phyloP scores from a whole-genome alignment of 2,888 invertebrate genomes.

The Dilophus febrilis region DNA sequence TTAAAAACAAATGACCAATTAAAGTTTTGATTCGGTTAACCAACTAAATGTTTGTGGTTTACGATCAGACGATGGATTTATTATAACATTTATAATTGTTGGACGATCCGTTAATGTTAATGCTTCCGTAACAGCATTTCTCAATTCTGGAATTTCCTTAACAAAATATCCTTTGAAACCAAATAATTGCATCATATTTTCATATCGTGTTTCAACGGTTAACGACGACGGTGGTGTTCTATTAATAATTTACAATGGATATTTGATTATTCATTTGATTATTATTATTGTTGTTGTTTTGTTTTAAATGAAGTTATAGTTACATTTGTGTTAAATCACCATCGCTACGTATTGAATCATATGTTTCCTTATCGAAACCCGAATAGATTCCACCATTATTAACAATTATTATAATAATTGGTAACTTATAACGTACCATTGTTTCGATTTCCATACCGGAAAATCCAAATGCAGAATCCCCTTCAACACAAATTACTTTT shows the following conservation, averaged over 20 bases:
- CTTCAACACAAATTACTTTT: slow-evolving; percentile 83
- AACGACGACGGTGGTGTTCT: slow-evolving; percentile 77
- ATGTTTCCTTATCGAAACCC: slow-evolving; percentile 64
- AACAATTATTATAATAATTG: slow-evolving; percentile 75
- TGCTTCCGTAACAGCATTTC: slow-evolving; percentile 47
- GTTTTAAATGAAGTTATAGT: too few species aligned
- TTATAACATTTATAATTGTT: slow-evolving; percentile 78
- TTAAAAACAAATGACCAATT: too few species aligned
- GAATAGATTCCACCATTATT: slow-evolving; percentile 93
- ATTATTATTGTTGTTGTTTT: slow-evolving; percentile 3
- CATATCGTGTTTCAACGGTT: slow-evolving; percentile 65
- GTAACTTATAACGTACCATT: slow-evolving; percentile 83
- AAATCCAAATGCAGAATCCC: slow-evolving; percentile 96
- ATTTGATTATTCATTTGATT: slow-evolving; percentile 5
- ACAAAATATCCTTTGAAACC: slow-evolving; percentile 67
- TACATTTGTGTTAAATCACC: slow-evolving; percentile 63
- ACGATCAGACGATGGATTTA: slow-evolving; percentile 72
- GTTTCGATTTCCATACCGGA: slow-evolving; percentile 98
- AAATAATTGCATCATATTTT: slow-evolving; percentile 78
- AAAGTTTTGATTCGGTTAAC: slow-evolving; percentile 84
- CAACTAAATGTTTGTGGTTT: slow-evolving; percentile 83
- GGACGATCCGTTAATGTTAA: slow-evolving; percentile 56
- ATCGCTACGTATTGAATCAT: slow-evolving; percentile 46
- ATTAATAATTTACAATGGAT: slow-evolving; percentile 13
- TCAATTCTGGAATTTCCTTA: slow-evolving; percentile 57